These are phyloP conservation scores for Strigamia transsilvanica DNA, from an alignment of 2,888 invertebrate species.

Conservation along the genomic window DNA sequence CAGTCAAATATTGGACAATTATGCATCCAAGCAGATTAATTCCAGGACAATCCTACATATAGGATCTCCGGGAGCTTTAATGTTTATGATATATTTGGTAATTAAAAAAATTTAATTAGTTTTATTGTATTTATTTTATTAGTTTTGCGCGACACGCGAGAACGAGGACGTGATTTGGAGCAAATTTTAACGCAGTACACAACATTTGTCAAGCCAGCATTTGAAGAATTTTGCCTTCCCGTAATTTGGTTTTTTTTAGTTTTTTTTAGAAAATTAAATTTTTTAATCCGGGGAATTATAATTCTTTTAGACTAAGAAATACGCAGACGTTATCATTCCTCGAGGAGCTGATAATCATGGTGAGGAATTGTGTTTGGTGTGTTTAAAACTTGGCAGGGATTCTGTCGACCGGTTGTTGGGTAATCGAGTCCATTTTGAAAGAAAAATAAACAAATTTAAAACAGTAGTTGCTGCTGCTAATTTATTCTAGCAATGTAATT, in stretches of 20 bases:
- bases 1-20: no score
- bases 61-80: no score
- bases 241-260: slow-evolving; percentile 69
- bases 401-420: slow-evolving; percentile 23
- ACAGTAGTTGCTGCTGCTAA: slow-evolving; percentile 20
- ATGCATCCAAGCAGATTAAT: no score
- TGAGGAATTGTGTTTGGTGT: slow-evolving; percentile 66
- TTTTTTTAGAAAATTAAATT: slow-evolving; percentile 40
- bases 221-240: slow-evolving; percentile 98
- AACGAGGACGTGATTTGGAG: slow-evolving; percentile 91
- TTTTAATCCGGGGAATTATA: slow-evolving; percentile 17
- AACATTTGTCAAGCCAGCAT: slow-evolving; percentile 99
- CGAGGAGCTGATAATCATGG: slow-evolving; percentile 97
- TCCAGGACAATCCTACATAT: no score
- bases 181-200: slow-evolving; percentile 96
- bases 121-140: slow-evolving; percentile 56
- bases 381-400: neutral
- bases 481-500: neutral
- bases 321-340: slow-evolving; percentile 99
- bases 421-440: neutral
- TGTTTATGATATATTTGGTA: no score
- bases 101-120: neutral
- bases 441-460: neutral
- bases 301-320: slow-evolving; percentile 87
- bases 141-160: slow-evolving; percentile 96